Percentiles rank a stretch among this genome's conserved stretches.
These are phyloP conservation scores for Diplazon laetatorius DNA, from an alignment of 2,888 invertebrate species.

Conservation along the genomic window DNA sequence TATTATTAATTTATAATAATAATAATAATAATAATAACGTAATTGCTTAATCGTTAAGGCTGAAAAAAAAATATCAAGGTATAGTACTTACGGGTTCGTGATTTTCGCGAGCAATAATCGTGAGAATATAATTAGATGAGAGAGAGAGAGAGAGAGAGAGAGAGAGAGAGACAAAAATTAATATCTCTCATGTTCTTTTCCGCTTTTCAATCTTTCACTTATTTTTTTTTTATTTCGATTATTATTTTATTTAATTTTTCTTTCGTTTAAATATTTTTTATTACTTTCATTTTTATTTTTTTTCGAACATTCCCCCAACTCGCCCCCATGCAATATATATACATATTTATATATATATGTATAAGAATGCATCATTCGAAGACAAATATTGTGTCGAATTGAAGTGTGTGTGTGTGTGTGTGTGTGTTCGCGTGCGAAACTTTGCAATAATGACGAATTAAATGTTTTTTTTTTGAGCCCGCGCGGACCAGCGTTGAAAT, in stretches of 20 bases:
- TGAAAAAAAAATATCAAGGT: too few relatives aligned
- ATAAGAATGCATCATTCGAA: too few relatives aligned
- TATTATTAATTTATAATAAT: conserved; percentile 70
- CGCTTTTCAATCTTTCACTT: conserved; percentile 23
- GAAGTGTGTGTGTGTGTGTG: too few relatives aligned
- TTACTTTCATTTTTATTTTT: conserved; percentile 6
- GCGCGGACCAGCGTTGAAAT: too few relatives aligned
- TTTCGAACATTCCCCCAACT: background rate
- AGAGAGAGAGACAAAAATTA: conserved; percentile 26
- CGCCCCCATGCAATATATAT: conserved; percentile 17
- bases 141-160: conserved; percentile 37
- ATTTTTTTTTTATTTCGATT: conserved; percentile 9
- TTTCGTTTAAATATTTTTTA: conserved; percentile 4
- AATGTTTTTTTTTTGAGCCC: too few relatives aligned
- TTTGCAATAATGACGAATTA: too few relatives aligned
- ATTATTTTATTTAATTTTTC: too few relatives aligned
- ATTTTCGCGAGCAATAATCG: conserved; percentile 32
- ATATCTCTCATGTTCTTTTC: conserved; percentile 38
- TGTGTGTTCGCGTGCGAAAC: too few relatives aligned
- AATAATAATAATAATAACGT: conserved; percentile 58
- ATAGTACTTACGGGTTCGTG: conserved; percentile 64
- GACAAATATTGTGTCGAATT: too few relatives aligned
- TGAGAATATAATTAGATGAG: conserved; percentile 18
- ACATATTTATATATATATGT: too few relatives aligned
- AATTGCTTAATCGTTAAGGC: too few relatives aligned